Conservation (phyloP, 2,797 vertebrate species). For the Ptychadena robeensis region DNA sequence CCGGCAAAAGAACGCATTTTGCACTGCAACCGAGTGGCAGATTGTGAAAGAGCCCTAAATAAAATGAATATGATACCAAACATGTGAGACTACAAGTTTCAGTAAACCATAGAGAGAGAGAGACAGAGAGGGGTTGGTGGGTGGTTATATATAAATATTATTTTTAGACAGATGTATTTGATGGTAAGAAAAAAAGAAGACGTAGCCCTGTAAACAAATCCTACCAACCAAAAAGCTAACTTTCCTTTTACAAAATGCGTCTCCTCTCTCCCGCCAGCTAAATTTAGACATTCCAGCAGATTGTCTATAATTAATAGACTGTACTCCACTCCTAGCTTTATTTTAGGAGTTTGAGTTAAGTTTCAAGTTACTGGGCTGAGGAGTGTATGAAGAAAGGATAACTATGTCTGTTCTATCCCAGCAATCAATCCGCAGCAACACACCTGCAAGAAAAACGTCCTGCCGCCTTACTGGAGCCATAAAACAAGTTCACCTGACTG, state of each 20-base stretch:
- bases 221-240: neutral
- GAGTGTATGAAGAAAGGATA: slow-evolving; percentile 1
- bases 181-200: neutral
- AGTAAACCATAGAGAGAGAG: too few relatives aligned
- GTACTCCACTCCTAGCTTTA: slow-evolving; percentile 31
- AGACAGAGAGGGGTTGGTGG: too few relatives aligned
- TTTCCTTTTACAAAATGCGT: neutral
- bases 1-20: too few relatives aligned
- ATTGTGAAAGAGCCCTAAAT: too few relatives aligned
- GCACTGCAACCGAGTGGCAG: too few relatives aligned
- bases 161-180: too few relatives aligned
- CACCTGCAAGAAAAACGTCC: neutral
- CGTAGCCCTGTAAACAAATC: too few relatives aligned
- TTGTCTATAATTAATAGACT: slow-evolving; percentile 16
- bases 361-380: slow-evolving; percentile 36
- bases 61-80: too few relatives aligned
- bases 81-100: too few relatives aligned
- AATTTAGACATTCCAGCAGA: slow-evolving; percentile 39
- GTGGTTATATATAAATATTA: too few relatives aligned
- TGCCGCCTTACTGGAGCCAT: neutral
- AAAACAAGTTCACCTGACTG: neutral
- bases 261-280: neutral
- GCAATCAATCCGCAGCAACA: neutral
- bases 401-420: neutral
- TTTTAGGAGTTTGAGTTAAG: slow-evolving; percentile 36